phyloP scores from a whole-genome alignment of 2,797 vertebrate genomes.

The Eulemur mongoz region DNA sequence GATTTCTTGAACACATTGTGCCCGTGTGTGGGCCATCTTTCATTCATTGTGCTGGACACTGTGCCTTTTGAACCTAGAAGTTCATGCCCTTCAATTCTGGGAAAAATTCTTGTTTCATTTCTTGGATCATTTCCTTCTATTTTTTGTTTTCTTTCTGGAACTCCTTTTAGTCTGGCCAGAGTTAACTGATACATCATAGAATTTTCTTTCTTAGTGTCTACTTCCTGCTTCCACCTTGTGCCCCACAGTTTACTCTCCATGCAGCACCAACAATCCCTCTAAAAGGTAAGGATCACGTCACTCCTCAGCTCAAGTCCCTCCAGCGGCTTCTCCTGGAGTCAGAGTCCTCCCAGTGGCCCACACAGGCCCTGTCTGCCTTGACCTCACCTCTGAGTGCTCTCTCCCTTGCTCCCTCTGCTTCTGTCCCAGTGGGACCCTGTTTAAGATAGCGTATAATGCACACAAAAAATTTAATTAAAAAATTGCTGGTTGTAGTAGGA shows the following conservation, averaged over 20 bases:
- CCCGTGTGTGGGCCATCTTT: background rate
- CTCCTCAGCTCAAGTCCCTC: background rate
- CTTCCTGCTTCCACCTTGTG: background rate
- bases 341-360: background rate
- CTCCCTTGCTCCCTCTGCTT: background rate
- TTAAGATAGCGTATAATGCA: background rate
- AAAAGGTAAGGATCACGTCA: background rate
- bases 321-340: background rate
- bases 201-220: slow-evolving; percentile 1
- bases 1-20: background rate
- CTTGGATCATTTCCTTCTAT: background rate
- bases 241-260: background rate
- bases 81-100: background rate
- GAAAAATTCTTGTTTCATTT: background rate
- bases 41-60: background rate
- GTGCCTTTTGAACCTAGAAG: background rate
- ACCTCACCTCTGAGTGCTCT: background rate
- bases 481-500: background rate
- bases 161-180: background rate
- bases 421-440: background rate
- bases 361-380: background rate
- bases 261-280: background rate
- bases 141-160: slow-evolving; percentile 34
- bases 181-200: background rate
- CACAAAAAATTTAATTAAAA: background rate